Evolutionary conservation across 92 coral and sea anemone genomes (phyloP), one percentile per base, ranked within the genome.

Genomic region (Actinernus sp.): DNA sequence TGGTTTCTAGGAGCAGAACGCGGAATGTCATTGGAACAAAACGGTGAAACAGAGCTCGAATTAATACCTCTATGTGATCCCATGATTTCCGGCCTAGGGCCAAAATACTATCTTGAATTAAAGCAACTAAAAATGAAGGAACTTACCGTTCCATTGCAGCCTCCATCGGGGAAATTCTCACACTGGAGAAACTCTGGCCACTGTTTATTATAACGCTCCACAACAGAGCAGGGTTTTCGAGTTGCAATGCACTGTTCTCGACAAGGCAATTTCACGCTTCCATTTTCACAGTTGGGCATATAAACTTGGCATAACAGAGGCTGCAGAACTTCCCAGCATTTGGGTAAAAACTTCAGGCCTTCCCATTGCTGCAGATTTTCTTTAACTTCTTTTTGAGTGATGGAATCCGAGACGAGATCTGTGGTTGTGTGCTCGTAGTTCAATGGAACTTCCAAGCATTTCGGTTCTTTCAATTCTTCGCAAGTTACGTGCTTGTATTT

Each of bases 131-230:
- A n/a, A n/a, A n/a, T n/a, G n/a, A 36, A 5, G 1, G 6, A 58
- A 75, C 93, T 74, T 52, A 93, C 98, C 89, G 95, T 84, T 33
- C 94, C 86, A 28, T 81, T 76, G 46, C 97, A 86, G 51, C 63
- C 28, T 58, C 66, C 78, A 20, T 45, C 30, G 0, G 95, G 96
- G 53, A 95, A 81, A 2, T 61, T 58, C 20, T 88, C 92, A 48
- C 99, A 95, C 41, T 69, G 64, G 48, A 95, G 58, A 67, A 95
- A 95, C 37, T 84, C 93, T 3, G 99, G 99, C 99, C 99, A 95
- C 2, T 82, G 68, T 26, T 78, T 65, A n/a, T n/a, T n/a, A 68
- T 82, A 95, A 0, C 91, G 74, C 54, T 87, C 92, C 23, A 95
- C 99, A 7, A 95, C 96, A 31, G 81, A 76, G 45, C 99, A 95